Evolutionary conservation across 2,888 invertebrate species (phyloP).

Genomic region (Protophormia terraenovae): DNA sequence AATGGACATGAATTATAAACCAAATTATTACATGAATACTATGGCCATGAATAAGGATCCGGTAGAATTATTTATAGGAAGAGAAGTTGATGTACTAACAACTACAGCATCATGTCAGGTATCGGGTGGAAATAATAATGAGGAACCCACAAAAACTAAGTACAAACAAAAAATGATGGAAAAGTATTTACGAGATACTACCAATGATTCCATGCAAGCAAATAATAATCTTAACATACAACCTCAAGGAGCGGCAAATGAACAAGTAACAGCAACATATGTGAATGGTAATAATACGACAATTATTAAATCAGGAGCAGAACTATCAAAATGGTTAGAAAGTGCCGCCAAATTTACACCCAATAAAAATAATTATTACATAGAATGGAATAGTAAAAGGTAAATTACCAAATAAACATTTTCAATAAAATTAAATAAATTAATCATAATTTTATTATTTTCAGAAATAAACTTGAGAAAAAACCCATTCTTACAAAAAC

Average conservation of each 20-base stretch:
- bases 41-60: constrained; percentile 34
- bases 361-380: constrained; percentile 87
- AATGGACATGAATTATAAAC: constrained; percentile 17
- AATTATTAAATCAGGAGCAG: constrained; percentile 82
- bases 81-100: constrained; percentile 51
- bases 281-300: constrained; percentile 35
- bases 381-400: constrained; percentile 83
- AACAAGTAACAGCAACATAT: not conserved
- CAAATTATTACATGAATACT: constrained; percentile 54
- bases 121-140: constrained; percentile 65
- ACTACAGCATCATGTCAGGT: constrained; percentile 70
- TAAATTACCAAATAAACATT: not conserved
- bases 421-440: not conserved
- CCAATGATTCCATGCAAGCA: constrained; percentile 49
- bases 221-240: not conserved
- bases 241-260: not conserved
- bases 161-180: constrained; percentile 85
- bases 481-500: constrained; percentile 64
- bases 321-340: constrained; percentile 89
- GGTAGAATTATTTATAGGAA: constrained; percentile 59
- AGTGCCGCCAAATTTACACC: constrained; percentile 89
- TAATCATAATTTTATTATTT: not conserved
- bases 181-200: constrained; percentile 83
- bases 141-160: constrained; percentile 79
- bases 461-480: constrained; percentile 74